Percentiles rank a stretch among this genome's conserved stretches.
These are phyloP conservation scores for Tachypleus tridentatus DNA, from an alignment of 1,140 invertebrate genomes.

Conservation along the genomic window DNA sequence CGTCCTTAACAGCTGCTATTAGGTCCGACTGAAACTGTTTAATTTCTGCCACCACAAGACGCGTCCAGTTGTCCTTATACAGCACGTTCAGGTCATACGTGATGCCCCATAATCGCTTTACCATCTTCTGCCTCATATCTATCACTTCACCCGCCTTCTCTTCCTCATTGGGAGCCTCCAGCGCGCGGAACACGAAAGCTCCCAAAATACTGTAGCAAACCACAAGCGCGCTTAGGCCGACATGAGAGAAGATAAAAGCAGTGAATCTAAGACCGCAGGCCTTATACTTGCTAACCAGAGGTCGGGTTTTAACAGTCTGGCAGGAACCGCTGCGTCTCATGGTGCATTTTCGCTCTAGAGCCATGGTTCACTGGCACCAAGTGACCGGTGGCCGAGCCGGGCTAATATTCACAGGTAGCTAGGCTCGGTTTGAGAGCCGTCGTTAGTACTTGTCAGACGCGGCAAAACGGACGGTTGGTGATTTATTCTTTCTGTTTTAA, in stretches of 20 bases:
- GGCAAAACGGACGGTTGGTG: too few relatives aligned
- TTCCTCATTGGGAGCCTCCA: conserved; percentile 61
- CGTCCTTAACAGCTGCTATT: conserved; percentile 66
- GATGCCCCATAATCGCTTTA: conserved; percentile 63
- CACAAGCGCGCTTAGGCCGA: conserved; percentile 69
- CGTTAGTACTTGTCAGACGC: too few relatives aligned
- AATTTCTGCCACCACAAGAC: conserved; percentile 32
- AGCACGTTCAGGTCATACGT: conserved; percentile 51
- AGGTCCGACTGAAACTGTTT: conserved; percentile 64
- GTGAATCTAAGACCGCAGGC: conserved; percentile 67
- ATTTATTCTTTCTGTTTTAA: too few relatives aligned
- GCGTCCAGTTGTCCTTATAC: conserved; percentile 57
- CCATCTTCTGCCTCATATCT: conserved; percentile 54
- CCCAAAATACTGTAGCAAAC: conserved; percentile 79
- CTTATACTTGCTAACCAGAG: conserved; percentile 41
- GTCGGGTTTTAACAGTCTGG: background rate
- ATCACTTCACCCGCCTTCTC: conserved; percentile 62
- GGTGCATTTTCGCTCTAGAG: too few relatives aligned
- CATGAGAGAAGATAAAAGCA: conserved; percentile 76
- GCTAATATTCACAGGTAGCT: too few relatives aligned
- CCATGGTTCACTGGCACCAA: too few relatives aligned
- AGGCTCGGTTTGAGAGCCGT: too few relatives aligned
- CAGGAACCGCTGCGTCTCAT: background rate
- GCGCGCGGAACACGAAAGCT: conserved; percentile 62
- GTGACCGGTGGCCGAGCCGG: too few relatives aligned